phyloP scores from a whole-genome alignment of 92 coral and sea anemone species.

The Phenganax stokvisi region DNA sequence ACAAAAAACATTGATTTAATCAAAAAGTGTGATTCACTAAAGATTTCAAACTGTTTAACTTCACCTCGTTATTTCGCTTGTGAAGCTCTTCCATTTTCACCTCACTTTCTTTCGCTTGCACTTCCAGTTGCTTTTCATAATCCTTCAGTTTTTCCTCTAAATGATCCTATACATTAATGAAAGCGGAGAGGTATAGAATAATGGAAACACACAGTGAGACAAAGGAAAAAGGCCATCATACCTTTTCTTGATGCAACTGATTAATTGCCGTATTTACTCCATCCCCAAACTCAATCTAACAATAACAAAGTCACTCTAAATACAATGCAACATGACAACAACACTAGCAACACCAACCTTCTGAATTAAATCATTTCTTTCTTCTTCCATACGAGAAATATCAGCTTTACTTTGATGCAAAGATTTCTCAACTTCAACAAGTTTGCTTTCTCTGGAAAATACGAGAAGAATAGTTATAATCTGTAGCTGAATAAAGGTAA shows the following conservation, averaged over 20 bases:
- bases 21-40: slow-evolving; percentile 43
- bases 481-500: no score
- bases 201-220: background rate
- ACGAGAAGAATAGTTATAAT: background rate
- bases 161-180: slow-evolving; percentile 50
- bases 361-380: slow-evolving; percentile 90
- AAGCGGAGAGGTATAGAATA: no score
- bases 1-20: background rate
- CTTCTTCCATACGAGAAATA: slow-evolving; percentile 72
- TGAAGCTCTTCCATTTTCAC: slow-evolving; percentile 75
- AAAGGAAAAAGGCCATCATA: background rate
- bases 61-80: slow-evolving; percentile 77
- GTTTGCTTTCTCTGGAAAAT: slow-evolving; percentile 55
- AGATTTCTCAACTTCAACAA: slow-evolving; percentile 68
- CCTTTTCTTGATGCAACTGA: slow-evolving; percentile 90
- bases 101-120: slow-evolving; percentile 71
- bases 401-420: slow-evolving; percentile 76
- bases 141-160: slow-evolving; percentile 62
- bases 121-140: slow-evolving; percentile 56
- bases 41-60: slow-evolving; percentile 40
- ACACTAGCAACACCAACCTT: slow-evolving; percentile 48
- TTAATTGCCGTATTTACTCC: slow-evolving; percentile 86
- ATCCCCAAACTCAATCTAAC: slow-evolving; percentile 94
- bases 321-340: background rate
- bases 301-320: background rate